Percentiles rank a stretch among this genome's conserved stretches.
phyloP scores from a whole-genome alignment of 1,140 invertebrate species.

The Zaprionus africanus region DNA sequence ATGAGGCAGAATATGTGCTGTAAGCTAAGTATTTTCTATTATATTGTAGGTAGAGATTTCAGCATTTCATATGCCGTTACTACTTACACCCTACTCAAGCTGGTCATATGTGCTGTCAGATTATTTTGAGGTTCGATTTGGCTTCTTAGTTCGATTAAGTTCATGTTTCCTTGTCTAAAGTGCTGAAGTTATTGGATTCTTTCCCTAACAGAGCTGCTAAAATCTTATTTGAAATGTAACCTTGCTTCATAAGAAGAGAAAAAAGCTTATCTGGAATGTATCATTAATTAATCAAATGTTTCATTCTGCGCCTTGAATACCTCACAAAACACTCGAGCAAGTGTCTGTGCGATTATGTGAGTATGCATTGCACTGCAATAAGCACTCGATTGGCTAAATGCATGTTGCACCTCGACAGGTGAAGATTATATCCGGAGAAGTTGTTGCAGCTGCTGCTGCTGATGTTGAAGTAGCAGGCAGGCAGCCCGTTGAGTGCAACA shows the following conservation, averaged over 20 bases:
- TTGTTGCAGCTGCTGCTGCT: constrained; percentile 19
- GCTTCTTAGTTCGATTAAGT: too few relatives aligned
- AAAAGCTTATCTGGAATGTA: too few relatives aligned
- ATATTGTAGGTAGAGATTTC: not conserved
- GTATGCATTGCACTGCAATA: not conserved
- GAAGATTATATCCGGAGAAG: constrained; percentile 18
- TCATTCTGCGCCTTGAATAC: not conserved
- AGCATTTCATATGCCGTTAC: too few relatives aligned
- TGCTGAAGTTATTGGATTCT: too few relatives aligned
- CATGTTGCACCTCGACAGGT: constrained; percentile 13
- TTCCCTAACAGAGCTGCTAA: too few relatives aligned
- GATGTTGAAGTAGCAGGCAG: constrained; percentile 43
- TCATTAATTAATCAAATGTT: too few relatives aligned
- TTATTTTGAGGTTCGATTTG: too few relatives aligned
- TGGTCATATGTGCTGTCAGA: too few relatives aligned
- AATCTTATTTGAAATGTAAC: too few relatives aligned
- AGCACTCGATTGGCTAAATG: constrained; percentile 23
- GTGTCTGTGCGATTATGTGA: not conserved
- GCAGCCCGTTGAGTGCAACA: constrained; percentile 62
- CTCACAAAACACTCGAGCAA: not conserved
- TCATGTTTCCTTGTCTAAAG: too few relatives aligned
- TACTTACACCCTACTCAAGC: too few relatives aligned
- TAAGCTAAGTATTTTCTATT: not conserved
- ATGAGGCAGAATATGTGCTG: not conserved
- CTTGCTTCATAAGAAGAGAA: too few relatives aligned